These are phyloP conservation scores for Ochropacha duplaris DNA, from an alignment of 2,888 invertebrate genomes.

Conservation along the genomic window DNA sequence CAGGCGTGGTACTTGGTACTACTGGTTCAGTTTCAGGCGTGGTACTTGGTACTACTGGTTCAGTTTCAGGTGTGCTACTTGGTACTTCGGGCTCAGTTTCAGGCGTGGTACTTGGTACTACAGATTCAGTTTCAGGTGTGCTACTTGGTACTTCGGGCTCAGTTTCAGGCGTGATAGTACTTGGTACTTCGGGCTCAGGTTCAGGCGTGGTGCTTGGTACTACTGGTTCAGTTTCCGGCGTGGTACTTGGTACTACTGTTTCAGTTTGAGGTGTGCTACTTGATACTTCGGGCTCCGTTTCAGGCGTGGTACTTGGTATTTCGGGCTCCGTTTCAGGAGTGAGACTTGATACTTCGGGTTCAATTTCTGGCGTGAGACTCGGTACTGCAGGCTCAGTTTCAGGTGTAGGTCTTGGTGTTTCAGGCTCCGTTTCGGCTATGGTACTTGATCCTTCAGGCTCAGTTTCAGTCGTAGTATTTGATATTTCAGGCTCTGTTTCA, in stretches of 20 bases:
- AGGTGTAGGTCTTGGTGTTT: slow-evolving; percentile 6
- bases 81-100: slow-evolving; percentile 6
- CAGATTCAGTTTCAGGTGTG: neutral
- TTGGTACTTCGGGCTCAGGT: slow-evolving; percentile 9
- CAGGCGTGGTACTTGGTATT: slow-evolving; percentile 10
- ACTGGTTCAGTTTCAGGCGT: neutral
- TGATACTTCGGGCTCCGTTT: neutral
- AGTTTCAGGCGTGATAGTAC: slow-evolving; percentile 11
- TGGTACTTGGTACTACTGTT: neutral
- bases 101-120: neutral
- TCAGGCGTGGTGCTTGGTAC: slow-evolving; percentile 8
- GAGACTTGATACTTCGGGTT: slow-evolving; percentile 11
- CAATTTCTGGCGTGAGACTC: slow-evolving; percentile 4
- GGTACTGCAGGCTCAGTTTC: slow-evolving; percentile 8
- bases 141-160: slow-evolving; percentile 7
- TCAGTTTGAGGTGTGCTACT: neutral
- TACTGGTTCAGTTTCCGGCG: slow-evolving; percentile 2
- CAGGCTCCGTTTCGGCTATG: slow-evolving; percentile 5
- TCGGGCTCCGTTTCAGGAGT: neutral
- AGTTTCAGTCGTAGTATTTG: neutral
- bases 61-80: slow-evolving; percentile 7
- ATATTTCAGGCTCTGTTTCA: slow-evolving; percentile 10
- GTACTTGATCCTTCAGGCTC: neutral
- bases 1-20: neutral
- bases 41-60: neutral